These are phyloP conservation scores for Mactra quadrangularis DNA, from an alignment of 1,140 invertebrate species.

Conservation along the genomic window DNA sequence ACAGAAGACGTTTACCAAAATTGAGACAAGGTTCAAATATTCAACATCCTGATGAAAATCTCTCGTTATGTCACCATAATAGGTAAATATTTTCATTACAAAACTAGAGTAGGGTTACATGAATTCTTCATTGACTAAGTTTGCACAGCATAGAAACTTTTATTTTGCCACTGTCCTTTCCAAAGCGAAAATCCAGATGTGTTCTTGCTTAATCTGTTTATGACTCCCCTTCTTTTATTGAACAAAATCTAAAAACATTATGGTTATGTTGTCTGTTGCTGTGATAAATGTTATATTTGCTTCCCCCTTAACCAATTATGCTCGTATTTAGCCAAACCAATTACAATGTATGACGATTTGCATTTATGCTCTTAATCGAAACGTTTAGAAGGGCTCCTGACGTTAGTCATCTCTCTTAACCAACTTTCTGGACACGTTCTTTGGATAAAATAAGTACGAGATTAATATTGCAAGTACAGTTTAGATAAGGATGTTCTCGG, in stretches of 20 bases:
- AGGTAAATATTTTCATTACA: conserved; percentile 1
- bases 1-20: conserved; percentile 46
- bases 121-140: neutral
- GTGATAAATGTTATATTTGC: no score
- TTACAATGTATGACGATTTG: no score
- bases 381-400: no score
- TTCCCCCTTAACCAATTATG: no score
- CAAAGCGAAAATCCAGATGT: neutral
- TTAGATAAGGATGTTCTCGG: no score
- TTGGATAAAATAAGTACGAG: no score
- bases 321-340: no score
- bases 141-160: neutral
- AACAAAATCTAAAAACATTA: neutral
- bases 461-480: no score
- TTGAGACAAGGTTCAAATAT: conserved; percentile 41
- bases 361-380: no score
- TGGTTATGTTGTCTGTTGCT: neutral
- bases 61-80: conserved; percentile 47
- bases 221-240: neutral
- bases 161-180: neutral
- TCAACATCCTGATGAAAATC: conserved; percentile 37
- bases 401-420: no score
- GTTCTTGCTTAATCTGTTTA: neutral
- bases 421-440: no score
- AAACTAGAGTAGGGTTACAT: neutral